Evolutionary conservation across 2,113 vertebrate species (phyloP).

Genomic region (Mohoua ochrocephala): DNA sequence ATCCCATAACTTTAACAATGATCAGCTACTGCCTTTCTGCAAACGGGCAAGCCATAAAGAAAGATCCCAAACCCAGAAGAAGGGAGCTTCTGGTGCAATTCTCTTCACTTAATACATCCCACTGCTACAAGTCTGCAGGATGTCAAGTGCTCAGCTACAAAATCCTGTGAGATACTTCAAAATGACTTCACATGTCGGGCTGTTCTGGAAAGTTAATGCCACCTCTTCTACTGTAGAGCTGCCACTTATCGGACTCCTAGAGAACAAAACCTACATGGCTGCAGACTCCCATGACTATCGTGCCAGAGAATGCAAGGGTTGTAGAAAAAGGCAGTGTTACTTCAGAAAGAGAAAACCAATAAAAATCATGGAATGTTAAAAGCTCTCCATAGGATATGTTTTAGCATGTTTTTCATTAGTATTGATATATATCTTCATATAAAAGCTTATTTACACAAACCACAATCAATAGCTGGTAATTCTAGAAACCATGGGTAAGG

Average conservation of each 20-base stretch:
- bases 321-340: not conserved
- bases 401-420: not conserved
- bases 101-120: not conserved
- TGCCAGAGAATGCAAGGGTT: not conserved
- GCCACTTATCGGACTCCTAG: not conserved
- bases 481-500: not conserved
- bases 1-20: not conserved
- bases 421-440: not conserved
- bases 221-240: not conserved
- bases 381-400: not conserved
- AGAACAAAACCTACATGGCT: not conserved
- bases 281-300: not conserved
- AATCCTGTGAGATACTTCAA: not conserved
- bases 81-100: not conserved
- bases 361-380: not conserved
- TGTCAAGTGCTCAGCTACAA: not conserved
- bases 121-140: not conserved
- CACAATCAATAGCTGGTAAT: not conserved
- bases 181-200: rapidly evolving
- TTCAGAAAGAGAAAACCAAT: not conserved
- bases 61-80: not conserved
- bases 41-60: not conserved
- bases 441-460: not conserved
- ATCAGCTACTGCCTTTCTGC: not conserved
- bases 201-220: not conserved